Evolutionary conservation across 2,888 invertebrate genomes (phyloP), one percentile per base, ranked within the genome.

Genomic region (Archips crataeganus): DNA sequence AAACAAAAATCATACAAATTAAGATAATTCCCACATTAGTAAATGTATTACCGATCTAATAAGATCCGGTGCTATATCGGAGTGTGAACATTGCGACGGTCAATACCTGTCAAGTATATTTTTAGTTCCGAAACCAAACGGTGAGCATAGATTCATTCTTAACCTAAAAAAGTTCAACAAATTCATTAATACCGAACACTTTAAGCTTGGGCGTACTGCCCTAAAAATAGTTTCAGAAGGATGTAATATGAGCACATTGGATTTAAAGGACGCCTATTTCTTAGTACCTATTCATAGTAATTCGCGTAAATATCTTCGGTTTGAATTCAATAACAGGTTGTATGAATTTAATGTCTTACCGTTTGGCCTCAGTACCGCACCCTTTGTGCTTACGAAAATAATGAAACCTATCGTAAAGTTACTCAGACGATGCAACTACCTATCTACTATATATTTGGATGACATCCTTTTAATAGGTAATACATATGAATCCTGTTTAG

Each of bases 111-210:
- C 75, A 15, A 59, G 34, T 13, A 34, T 75, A 11, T 75, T 75
- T n/a, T 42, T 64, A 62, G 54, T 66, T 10, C 62, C 70, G 11
- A 74, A 74, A 45, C 74, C 74, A n/a, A 74, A 74, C 45, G 71
- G 67, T 62, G 49, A 70, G 59, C 54, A 69, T 13, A 57, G 75
- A n/a, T 75, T 75, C 13, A 75, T 75, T 11, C n/a, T 75, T 9
- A 74, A 74, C 45, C 59, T 75, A 9, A 70, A 61, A 61, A 39
- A 32, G 0, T 45, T 74, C n/a, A 74, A 74, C 34, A 63, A 74
- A 68, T 63, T 68, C 13, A 68, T 73, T 47, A 34, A 68, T n/a
- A 57, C 47, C 1, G 39, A 67, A 13, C 67, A 71, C 60, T 75
- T 71, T 32, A 68, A 71, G 42, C 49, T 75, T 0, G 65, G 65